A percentile compares a stretch with the other conserved stretches of the same genome.
Evolutionary conservation across 2,797 vertebrate species (phyloP).

Genomic region (Trematomus bernacchii): DNA sequence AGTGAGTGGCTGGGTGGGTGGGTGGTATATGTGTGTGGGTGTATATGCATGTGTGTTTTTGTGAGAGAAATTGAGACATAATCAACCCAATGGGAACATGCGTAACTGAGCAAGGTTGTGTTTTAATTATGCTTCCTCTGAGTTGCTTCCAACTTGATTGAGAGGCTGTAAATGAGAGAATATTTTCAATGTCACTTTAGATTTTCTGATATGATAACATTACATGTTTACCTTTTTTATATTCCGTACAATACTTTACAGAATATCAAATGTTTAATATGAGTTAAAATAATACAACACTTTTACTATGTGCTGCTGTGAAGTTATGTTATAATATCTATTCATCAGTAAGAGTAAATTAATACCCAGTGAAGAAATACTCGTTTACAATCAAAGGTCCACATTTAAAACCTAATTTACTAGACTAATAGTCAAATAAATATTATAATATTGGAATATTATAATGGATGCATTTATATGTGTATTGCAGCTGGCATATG

Average conservation of each 20-base stretch:
- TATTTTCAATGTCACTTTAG: background rate
- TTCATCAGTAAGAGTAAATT: too few species aligned
- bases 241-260: too few species aligned
- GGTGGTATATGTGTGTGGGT: background rate
- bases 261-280: background rate
- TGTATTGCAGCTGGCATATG: too few species aligned
- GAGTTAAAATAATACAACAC: background rate
- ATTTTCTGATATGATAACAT: background rate
- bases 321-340: too few species aligned
- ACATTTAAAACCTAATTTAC: too few species aligned
- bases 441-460: too few species aligned
- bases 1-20: slow-evolving; percentile 1
- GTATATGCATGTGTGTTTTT: background rate
- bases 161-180: background rate
- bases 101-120: background rate
- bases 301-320: background rate
- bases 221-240: too few species aligned
- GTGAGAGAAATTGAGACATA: slow-evolving; percentile 1
- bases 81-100: slow-evolving; percentile 7
- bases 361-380: too few species aligned
- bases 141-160: background rate
- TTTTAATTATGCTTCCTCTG: slow-evolving; percentile 5
- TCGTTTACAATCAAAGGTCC: too few species aligned
- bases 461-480: too few species aligned
- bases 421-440: too few species aligned